A percentile compares a stretch with the other conserved stretches of the same genome.
Conservation (phyloP, 2,888 invertebrate genomes). For the Liopterus haemorrhoidalis region DNA sequence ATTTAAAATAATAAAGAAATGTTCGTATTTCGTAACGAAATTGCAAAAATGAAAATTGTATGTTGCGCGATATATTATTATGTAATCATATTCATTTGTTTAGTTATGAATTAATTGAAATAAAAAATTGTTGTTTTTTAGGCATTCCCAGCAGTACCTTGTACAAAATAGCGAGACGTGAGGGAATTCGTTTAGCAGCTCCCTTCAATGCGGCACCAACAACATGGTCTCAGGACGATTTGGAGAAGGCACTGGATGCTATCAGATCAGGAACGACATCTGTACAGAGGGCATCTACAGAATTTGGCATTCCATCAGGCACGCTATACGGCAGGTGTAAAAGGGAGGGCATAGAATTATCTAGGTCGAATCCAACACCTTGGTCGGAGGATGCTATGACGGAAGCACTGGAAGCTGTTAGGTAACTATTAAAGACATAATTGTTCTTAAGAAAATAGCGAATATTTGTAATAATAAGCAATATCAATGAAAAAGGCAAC, state of each 20-base stretch:
- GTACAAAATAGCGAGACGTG: slow-evolving; percentile 85
- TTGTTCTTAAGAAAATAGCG: no score
- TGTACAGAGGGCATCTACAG: slow-evolving; percentile 79
- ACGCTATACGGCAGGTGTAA: slow-evolving; percentile 85
- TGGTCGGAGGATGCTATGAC: slow-evolving; percentile 94
- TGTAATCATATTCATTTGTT: slow-evolving; percentile 1
- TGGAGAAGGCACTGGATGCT: slow-evolving; percentile 74
- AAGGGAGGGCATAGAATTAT: slow-evolving; percentile 81
- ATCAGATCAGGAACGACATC: slow-evolving; percentile 75
- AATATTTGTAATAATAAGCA: no score
- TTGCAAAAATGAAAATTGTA: no score
- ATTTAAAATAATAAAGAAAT: not conserved
- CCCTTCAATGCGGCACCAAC: slow-evolving; percentile 89
- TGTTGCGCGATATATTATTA: no score
- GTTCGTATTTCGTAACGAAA: no score
- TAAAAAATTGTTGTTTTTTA: slow-evolving; percentile 36
- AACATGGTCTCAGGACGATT: slow-evolving; percentile 78
- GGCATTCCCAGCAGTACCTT: slow-evolving; percentile 85
- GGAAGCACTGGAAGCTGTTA: slow-evolving; percentile 82
- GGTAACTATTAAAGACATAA: slow-evolving; percentile 50
- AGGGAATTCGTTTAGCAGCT: slow-evolving; percentile 81
- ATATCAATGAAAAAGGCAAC: not conserved
- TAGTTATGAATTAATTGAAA: no score
- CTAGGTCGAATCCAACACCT: slow-evolving; percentile 83
- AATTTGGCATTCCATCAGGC: slow-evolving; percentile 83